phyloP scores from a whole-genome alignment of 2,888 invertebrate species.

The Elgonia sp. region DNA sequence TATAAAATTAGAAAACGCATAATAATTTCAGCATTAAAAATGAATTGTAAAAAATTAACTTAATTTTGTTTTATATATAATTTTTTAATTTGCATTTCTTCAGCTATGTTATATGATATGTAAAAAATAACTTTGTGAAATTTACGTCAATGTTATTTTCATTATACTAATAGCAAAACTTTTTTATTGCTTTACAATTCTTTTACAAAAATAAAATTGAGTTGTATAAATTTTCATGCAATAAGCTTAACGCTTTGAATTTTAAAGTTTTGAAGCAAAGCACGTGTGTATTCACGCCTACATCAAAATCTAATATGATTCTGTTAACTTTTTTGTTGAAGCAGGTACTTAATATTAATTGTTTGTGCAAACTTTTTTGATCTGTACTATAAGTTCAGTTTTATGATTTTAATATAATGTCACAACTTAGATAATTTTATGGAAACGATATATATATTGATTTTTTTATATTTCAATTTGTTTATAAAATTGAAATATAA shows the following conservation, averaged over 20 bases:
- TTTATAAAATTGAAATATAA: too few relatives aligned
- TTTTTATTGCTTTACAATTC: slow-evolving; percentile 18
- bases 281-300: slow-evolving; percentile 31
- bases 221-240: slow-evolving; percentile 34
- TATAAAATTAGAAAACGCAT: too few relatives aligned
- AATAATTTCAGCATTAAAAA: too few relatives aligned
- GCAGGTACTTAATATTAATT: slow-evolving; percentile 41
- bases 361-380: slow-evolving; percentile 18
- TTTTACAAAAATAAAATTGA: slow-evolving; percentile 31
- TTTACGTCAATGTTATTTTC: background rate
- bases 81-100: too few relatives aligned
- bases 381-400: background rate
- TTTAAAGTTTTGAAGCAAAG: slow-evolving; percentile 25
- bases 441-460: too few relatives aligned
- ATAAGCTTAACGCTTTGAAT: slow-evolving; percentile 27
- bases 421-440: too few relatives aligned
- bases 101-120: too few relatives aligned
- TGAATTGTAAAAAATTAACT: too few relatives aligned
- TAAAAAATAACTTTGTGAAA: background rate
- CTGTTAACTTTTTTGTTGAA: slow-evolving; percentile 24
- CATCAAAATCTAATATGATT: slow-evolving; percentile 15
- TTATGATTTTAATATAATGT: too few relatives aligned
- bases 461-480: too few relatives aligned
- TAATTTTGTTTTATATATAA: too few relatives aligned
- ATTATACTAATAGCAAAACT: slow-evolving; percentile 5